Conservation (phyloP, 2,888 invertebrate species). For the Schizotus pectinicornis region DNA sequence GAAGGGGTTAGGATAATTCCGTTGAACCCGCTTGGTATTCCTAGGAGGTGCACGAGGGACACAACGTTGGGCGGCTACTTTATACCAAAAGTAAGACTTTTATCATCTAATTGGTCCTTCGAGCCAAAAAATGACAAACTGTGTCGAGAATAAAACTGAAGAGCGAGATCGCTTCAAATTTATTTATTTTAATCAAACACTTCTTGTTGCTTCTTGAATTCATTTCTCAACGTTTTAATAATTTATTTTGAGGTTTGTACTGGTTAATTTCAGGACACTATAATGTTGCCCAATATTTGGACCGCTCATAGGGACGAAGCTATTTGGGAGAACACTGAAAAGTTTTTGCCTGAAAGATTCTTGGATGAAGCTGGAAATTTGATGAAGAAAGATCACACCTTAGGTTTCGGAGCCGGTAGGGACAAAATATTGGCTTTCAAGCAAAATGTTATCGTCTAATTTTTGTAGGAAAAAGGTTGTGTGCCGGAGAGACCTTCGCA, state of each 20-base stretch:
- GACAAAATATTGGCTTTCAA: no score
- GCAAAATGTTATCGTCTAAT: no score
- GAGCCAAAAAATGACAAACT: no score
- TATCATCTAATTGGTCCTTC: constrained; percentile 33
- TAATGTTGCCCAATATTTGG: constrained; percentile 52
- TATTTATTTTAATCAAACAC: no score
- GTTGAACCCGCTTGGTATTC: constrained; percentile 53
- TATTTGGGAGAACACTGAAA: constrained; percentile 70
- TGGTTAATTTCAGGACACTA: constrained; percentile 7
- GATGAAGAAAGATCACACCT: constrained; percentile 63
- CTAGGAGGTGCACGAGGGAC: constrained; percentile 67
- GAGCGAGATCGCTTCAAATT: no score
- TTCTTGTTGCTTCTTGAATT: no score
- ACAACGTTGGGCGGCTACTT: constrained; percentile 72
- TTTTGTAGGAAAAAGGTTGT: background rate
- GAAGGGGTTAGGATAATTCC: constrained; percentile 55
- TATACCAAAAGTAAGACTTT: constrained; percentile 64
- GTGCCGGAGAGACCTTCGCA: constrained; percentile 75
- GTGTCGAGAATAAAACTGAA: no score
- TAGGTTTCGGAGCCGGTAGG: constrained; percentile 72
- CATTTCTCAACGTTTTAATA: no score
- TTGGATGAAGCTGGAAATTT: constrained; percentile 64
- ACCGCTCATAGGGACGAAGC: constrained; percentile 63
- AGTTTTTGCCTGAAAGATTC: constrained; percentile 72
- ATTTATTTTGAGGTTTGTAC: no score